A percentile compares a stretch with the other conserved stretches of the same genome.
phyloP scores from a whole-genome alignment of 1,140 invertebrate genomes.

The Choristoneura fumiferana region DNA sequence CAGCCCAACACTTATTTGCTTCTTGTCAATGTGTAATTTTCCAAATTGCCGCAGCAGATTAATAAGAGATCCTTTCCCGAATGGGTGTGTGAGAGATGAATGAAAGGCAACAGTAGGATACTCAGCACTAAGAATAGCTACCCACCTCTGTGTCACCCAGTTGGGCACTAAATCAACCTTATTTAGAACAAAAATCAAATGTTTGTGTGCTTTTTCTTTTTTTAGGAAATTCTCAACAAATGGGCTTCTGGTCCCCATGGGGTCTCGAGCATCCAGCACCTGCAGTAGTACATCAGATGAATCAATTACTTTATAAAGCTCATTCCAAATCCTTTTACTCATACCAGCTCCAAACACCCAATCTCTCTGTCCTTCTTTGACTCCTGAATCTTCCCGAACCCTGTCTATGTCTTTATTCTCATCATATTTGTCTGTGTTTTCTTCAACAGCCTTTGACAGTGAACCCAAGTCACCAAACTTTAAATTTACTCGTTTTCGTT shows the following conservation, averaged over 20 bases:
- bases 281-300: conserved; percentile 98
- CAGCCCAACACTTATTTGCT: conserved; percentile 99
- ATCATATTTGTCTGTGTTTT: conserved; percentile 88
- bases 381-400: conserved; percentile 88
- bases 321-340: conserved; percentile 99
- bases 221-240: conserved; percentile 94
- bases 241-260: conserved; percentile 95
- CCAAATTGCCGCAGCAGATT: conserved; percentile 97
- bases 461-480: conserved; percentile 85
- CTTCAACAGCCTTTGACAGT: conserved; percentile 84
- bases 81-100: conserved; percentile 98
- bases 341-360: conserved; percentile 96
- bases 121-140: conserved; percentile 93
- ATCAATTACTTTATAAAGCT: conserved; percentile 99
- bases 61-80: conserved; percentile 98
- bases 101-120: conserved; percentile 99
- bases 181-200: conserved; percentile 96
- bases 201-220: conserved; percentile 96
- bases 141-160: conserved; percentile 98
- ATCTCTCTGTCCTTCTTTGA: conserved; percentile 86
- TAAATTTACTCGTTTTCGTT: conserved; percentile 94
- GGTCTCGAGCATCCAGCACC: conserved; percentile 96
- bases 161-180: conserved; percentile 97
- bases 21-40: conserved; percentile 97
- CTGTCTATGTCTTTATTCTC: conserved; percentile 90